Base-by-base conservation (phyloP, 2,113 vertebrate species). In the Neolamprologus caudopunctatus region DNA sequence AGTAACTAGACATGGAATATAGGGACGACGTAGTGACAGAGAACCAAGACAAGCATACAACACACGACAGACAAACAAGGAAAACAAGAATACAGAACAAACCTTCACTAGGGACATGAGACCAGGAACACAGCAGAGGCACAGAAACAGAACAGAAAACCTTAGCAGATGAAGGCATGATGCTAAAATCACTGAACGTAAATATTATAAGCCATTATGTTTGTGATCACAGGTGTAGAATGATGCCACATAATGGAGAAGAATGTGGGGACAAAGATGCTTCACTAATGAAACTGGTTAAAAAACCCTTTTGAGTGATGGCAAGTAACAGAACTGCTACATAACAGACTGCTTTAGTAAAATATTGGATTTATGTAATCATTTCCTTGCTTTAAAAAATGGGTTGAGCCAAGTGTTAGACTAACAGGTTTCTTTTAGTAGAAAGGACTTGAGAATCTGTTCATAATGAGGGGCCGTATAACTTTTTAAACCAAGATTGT, bases 261-360 rank as follows among this genome's bases (percentile, higher is more conserved):
- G 21, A 33, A 11, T 87, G 66, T 86, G 42, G 73, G 50, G 40
- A 50, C 26, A 71, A 61, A 66, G 19, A 68, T 63, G 35, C 42
- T 54, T 31, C 75, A 88, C 90, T 85, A 87, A 90, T 83, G 14
- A 84, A 81, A 28, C 47, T 81, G 61, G 68, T 51, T 91, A 91
- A 88, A 57, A 61, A 66, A 81, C 33, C 75, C 79, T 40, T 24
- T 3, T 54, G 86, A 90, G 66, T 92, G 84, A 50, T 31, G 61
- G 3, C 24, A 6, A 33, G 80, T 90, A 89, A 85, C 68, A 80
- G 31, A 79, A 51, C 85, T 86, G 42, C 86, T 86, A 19, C 14
- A 17, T 82, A 47, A 80, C 57, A 75, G 37, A 33, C 40, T 33
- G 16, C 57, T 28, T 68, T 85, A 13, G 66, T 73, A 37, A 66